Percentiles rank a stretch among this genome's conserved stretches.
Evolutionary conservation across 1,140 invertebrate genomes (phyloP).

Genomic region (Cyrtorhinus lividipennis): DNA sequence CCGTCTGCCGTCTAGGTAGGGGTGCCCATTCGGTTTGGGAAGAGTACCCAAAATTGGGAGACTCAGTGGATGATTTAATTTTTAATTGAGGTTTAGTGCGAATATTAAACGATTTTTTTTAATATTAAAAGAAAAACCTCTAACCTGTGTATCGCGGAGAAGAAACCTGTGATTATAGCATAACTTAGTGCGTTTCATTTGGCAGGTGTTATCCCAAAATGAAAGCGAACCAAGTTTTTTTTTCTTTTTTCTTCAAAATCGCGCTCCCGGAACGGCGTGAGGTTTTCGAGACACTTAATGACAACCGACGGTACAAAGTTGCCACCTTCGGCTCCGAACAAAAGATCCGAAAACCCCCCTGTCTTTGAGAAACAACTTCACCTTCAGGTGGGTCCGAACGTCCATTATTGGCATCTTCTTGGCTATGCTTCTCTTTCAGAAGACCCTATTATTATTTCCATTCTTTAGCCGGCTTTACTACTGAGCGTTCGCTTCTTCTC

Average conservation of each 20-base stretch:
- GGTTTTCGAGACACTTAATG: background rate
- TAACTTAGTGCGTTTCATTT: background rate
- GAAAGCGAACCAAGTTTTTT: too few relatives aligned
- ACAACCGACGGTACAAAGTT: background rate
- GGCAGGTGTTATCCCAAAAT: background rate
- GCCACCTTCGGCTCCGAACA: constrained; percentile 2
- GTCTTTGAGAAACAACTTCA: background rate
- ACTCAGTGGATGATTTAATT: too few relatives aligned
- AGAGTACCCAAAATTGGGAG: too few relatives aligned
- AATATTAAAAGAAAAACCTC: too few relatives aligned
- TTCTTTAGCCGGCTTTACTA: background rate
- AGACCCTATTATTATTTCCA: constrained; percentile 1
- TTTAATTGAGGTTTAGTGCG: too few relatives aligned
- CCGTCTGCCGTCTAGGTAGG: too few relatives aligned
- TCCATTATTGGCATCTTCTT: constrained; percentile 3
- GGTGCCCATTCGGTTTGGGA: too few relatives aligned
- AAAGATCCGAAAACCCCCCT: background rate
- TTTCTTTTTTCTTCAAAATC: too few relatives aligned
- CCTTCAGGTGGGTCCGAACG: constrained; percentile 4
- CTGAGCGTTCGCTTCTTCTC: too few relatives aligned
- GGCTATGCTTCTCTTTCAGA: background rate
- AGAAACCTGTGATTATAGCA: too few relatives aligned
- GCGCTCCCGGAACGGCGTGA: background rate
- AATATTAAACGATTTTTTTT: too few relatives aligned
- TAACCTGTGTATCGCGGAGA: too few relatives aligned